phyloP scores from a whole-genome alignment of 2,113 vertebrate genomes.

The Microcebus murinus region DNA sequence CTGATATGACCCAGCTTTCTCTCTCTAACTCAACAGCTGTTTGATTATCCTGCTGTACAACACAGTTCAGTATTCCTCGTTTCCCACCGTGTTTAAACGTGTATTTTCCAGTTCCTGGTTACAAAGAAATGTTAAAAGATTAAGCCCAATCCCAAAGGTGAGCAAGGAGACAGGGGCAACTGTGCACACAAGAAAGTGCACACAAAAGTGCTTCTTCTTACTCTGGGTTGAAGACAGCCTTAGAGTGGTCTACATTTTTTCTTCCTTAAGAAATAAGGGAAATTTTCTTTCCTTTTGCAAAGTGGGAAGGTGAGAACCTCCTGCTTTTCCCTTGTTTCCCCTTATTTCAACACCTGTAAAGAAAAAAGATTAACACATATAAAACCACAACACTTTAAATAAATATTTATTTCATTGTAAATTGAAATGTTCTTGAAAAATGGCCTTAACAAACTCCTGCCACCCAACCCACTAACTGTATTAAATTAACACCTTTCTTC shows the following conservation, averaged over 20 bases:
- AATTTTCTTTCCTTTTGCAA: conserved; percentile 19
- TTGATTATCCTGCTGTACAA: conserved; percentile 40
- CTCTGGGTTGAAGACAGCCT: background rate
- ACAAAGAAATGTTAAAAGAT: conserved; percentile 54
- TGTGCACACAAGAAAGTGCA: background rate
- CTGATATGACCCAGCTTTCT: conserved; percentile 45
- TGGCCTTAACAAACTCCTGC: background rate
- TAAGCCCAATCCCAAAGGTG: background rate
- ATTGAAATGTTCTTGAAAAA: conserved; percentile 7
- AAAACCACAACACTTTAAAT: conserved; percentile 40
- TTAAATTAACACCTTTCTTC: background rate
- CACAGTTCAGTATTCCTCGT: background rate
- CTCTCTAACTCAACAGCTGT: conserved; percentile 50
- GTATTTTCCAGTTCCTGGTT: conserved; percentile 36
- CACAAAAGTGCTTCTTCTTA: background rate
- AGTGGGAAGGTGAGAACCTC: background rate
- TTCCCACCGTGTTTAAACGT: background rate
- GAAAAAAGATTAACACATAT: conserved; percentile 5
- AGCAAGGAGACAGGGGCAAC: background rate
- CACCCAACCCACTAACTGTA: background rate
- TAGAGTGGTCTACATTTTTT: conserved; percentile 9
- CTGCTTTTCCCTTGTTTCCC: background rate
- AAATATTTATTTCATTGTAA: background rate
- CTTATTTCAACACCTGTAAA: background rate
- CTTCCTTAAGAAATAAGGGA: conserved; percentile 2